Evolutionary conservation across 2,113 vertebrate genomes (phyloP), one percentile per base, ranked within the genome.

Genomic region (Campylomormyrus tamandua): DNA sequence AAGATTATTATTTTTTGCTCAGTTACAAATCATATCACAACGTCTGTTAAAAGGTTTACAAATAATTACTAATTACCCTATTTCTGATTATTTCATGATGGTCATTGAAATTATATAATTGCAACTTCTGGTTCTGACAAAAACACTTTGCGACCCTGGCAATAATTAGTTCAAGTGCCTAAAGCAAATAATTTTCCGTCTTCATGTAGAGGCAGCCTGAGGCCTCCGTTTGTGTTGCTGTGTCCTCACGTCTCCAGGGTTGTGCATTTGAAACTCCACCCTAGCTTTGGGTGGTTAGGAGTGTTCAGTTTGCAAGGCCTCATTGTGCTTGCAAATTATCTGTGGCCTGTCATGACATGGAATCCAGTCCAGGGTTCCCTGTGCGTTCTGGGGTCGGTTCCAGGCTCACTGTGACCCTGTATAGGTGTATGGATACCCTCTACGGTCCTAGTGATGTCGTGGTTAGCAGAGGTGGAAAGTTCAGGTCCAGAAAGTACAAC

Each of bases 71-170:
- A 87, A 74, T 90, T 90, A 35, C 58, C 21, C 48, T 19, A 74
- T 87, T 90, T 90, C 7, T 35, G 90, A 92, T 91, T 88, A 53
- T n/a, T 89, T 80, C 15, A 80, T 80, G 15, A 80, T 87, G 87
- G 90, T 46, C 45, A 83, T 90, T n/a, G 5, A 89, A 84, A 42
- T 5, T 13, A 49, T 74, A 70, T 27, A 87, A 87, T 87, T 52
- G n/a, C 27, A 53, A 15, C 49, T 17, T 31, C 1, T 52, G 46
- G 24, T 13, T 48, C 46, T n/a, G 56, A 86, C 50, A 86, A 74
- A 74, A 27, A 35, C 31, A 31, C 27, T 80, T 80, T 19, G 39
- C 1, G 35, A 80, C 74, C 74, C 74, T 42, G 31, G 74, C 15
- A 19, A 42, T 42, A 42, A 42, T 80, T 80, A 8, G 35, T 42